A percentile compares a stretch with the other conserved stretches of the same genome.
These are phyloP conservation scores for Phalanger gymnotis DNA, from an alignment of 2,797 vertebrate genomes.

Conservation along the genomic window DNA sequence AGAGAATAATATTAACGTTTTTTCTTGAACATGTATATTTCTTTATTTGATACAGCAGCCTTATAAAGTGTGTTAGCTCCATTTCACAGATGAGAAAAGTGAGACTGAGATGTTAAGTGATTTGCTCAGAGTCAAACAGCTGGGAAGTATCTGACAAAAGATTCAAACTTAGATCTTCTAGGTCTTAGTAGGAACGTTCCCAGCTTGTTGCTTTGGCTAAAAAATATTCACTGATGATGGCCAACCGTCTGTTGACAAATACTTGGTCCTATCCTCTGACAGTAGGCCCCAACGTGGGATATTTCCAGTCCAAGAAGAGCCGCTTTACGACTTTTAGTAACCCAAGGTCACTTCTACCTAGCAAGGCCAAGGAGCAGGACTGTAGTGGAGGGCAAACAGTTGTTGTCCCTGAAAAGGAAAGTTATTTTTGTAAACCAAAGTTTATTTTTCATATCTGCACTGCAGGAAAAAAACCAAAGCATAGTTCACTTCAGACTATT, in stretches of 20 bases:
- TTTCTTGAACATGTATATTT: neutral
- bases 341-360: neutral
- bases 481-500: neutral
- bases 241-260: neutral
- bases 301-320: neutral
- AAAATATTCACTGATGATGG: neutral
- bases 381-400: neutral
- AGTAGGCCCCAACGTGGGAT: neutral
- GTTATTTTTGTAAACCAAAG: neutral
- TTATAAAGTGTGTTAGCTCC: neutral
- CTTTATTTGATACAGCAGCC: neutral
- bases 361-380: neutral
- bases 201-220: neutral
- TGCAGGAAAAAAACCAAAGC: neutral
- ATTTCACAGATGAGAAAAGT: neutral
- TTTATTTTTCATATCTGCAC: neutral
- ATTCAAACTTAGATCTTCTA: neutral
- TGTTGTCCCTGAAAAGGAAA: neutral
- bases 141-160: neutral
- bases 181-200: neutral
- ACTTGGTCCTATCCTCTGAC: neutral
- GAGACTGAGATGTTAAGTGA: neutral
- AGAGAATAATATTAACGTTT: neutral
- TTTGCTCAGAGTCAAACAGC: neutral
- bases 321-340: neutral